A percentile compares a stretch with the other conserved stretches of the same genome.
Evolutionary conservation across 2,113 vertebrate species (phyloP).

Genomic region (Monopterus albus): DNA sequence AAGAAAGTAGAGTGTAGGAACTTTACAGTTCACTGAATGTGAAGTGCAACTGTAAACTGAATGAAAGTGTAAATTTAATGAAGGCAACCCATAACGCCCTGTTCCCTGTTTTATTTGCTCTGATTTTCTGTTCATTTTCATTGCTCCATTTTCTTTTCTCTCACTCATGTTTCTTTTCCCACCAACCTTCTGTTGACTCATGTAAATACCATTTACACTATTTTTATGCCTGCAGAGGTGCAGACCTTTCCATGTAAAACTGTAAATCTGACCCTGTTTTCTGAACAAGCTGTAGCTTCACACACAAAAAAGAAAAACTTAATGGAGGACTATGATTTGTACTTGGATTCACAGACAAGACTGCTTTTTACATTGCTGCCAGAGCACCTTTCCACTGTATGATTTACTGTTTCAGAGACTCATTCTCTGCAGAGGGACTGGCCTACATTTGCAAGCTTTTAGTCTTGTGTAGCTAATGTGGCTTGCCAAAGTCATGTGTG

Average conservation of each 20-base stretch:
- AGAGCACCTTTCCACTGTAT: too few relatives aligned
- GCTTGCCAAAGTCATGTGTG: too few relatives aligned
- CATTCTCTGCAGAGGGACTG: slow-evolving; percentile 35
- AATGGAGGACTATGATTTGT: slow-evolving; percentile 2
- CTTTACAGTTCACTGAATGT: neutral
- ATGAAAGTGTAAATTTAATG: neutral
- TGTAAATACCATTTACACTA: too few relatives aligned
- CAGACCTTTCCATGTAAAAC: too few relatives aligned
- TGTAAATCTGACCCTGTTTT: too few relatives aligned
- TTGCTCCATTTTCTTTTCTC: too few relatives aligned
- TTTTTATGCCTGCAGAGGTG: too few relatives aligned
- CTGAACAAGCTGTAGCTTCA: too few relatives aligned
- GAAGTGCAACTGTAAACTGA: neutral
- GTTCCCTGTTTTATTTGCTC: neutral
- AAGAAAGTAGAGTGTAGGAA: neutral
- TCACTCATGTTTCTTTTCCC: too few relatives aligned
- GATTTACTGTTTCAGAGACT: slow-evolving; percentile 61
- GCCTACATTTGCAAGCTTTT: slow-evolving; percentile 37
- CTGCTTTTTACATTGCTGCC: neutral
- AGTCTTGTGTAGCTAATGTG: neutral
- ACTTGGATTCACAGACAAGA: neutral
- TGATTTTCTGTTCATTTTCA: neutral
- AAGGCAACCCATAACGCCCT: neutral
- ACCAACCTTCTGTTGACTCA: too few relatives aligned
- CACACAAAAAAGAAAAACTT: slow-evolving; percentile 14